Evolutionary conservation across 23 tunicate species (phyloP).

Genomic region (Clavelina lepadiformis): DNA sequence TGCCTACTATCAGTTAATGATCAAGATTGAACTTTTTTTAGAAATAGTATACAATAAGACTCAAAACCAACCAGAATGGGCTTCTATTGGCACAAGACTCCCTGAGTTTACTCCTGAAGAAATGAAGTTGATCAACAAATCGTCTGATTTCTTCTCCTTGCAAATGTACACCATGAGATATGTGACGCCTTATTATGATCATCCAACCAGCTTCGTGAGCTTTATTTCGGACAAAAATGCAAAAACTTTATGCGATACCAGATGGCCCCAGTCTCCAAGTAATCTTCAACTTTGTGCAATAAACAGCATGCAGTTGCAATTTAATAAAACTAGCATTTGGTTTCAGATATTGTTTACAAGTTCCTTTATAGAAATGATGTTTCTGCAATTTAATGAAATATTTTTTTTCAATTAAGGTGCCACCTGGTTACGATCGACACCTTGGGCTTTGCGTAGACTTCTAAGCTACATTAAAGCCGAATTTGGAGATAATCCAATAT

Average conservation of each 20-base stretch:
- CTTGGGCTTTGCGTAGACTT: conserved; percentile 88
- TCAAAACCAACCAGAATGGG: conserved; percentile 33
- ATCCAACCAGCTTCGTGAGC: conserved; percentile 31
- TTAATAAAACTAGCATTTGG: too few relatives aligned
- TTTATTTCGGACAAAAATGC: conserved; percentile 41
- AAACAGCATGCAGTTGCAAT: background rate
- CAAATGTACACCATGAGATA: conserved; percentile 84
- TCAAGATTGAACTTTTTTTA: conserved; percentile 4
- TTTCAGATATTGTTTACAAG: background rate
- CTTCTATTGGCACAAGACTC: conserved; percentile 50
- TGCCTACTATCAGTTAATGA: background rate
- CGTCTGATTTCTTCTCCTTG: conserved; percentile 87
- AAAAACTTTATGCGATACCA: conserved; percentile 46
- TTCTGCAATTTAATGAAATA: background rate
- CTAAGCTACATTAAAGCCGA: conserved; percentile 79
- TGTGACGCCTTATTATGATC: conserved; percentile 30
- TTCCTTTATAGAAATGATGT: background rate
- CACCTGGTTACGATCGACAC: conserved; percentile 79
- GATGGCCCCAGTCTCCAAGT: conserved; percentile 93
- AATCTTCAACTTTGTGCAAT: background rate
- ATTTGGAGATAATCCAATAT: conserved; percentile 53
- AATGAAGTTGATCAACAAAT: conserved; percentile 50
- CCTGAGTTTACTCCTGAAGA: conserved; percentile 91
- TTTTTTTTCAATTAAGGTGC: conserved; percentile 34
- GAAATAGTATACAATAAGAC: conserved; percentile 68